These are phyloP conservation scores for Sebastes trivittatus DNA, from an alignment of 2,797 vertebrate species.

Conservation along the genomic window DNA sequence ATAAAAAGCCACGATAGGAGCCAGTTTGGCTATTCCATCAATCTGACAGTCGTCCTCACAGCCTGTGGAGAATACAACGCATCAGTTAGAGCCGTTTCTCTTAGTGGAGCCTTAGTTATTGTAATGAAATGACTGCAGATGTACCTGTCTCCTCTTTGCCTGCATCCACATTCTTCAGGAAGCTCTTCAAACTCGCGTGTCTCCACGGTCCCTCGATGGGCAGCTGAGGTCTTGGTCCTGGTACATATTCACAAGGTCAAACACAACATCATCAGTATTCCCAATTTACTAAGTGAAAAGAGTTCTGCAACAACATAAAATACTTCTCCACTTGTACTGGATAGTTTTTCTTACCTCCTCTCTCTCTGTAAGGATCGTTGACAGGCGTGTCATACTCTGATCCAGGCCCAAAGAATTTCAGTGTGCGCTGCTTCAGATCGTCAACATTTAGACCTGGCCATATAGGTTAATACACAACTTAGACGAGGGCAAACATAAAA, in stretches of 20 bases:
- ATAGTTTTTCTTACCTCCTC: slow-evolving; percentile 61
- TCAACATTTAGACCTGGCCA: slow-evolving; percentile 76
- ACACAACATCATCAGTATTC: neutral
- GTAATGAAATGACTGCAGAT: neutral
- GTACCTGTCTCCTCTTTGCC: slow-evolving; percentile 80
- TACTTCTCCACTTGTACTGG: neutral
- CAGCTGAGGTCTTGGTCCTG: slow-evolving; percentile 80
- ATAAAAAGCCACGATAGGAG: slow-evolving; percentile 81
- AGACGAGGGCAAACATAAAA: neutral
- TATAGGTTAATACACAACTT: neutral
- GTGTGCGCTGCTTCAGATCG: slow-evolving; percentile 76
- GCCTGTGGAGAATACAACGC: slow-evolving; percentile 53
- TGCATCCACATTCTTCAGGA: slow-evolving; percentile 81
- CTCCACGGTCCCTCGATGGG: slow-evolving; percentile 85
- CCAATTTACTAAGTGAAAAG: neutral
- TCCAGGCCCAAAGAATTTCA: slow-evolving; percentile 81
- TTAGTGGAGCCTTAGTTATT: neutral
- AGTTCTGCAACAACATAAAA: neutral
- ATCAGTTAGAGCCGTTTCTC: neutral
- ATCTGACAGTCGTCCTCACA: slow-evolving; percentile 80
- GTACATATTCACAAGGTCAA: neutral
- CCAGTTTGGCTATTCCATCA: slow-evolving; percentile 82
- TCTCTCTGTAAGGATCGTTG: slow-evolving; percentile 80
- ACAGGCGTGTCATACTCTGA: slow-evolving; percentile 83
- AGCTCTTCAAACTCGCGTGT: slow-evolving; percentile 79